These are phyloP conservation scores for Falco concolor DNA, from an alignment of 2,797 vertebrate genomes.

Conservation along the genomic window DNA sequence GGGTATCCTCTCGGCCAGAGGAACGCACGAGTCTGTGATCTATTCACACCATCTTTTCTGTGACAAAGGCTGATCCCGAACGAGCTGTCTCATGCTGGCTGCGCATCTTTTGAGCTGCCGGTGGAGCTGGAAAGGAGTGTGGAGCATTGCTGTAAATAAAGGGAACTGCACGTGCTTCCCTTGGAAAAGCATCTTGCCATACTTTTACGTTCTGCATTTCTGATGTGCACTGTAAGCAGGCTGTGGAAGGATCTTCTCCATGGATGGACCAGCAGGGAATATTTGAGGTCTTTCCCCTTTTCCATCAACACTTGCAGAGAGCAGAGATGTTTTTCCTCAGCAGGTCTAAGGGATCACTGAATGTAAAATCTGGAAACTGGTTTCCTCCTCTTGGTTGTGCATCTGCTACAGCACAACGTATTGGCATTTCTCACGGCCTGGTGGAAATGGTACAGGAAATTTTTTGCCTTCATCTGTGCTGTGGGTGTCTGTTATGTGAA, in stretches of 20 bases:
- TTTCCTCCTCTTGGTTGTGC: not conserved
- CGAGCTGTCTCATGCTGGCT: not conserved
- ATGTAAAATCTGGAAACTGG: not conserved
- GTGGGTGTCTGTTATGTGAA: not conserved
- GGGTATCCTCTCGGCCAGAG: not conserved
- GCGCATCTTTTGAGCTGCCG: not conserved
- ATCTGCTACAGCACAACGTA: not conserved
- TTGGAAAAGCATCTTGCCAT: not conserved
- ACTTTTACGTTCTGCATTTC: not conserved
- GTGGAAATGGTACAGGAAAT: not conserved
- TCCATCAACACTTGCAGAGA: not conserved
- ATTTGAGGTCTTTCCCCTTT: not conserved
- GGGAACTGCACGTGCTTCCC: not conserved
- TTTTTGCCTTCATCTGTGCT: not conserved
- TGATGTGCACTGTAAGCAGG: not conserved
- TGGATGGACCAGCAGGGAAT: not conserved
- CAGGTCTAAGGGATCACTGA: not conserved
- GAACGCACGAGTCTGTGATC: not conserved
- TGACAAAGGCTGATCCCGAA: not conserved
- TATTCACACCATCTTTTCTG: not conserved
- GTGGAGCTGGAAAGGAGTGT: not conserved
- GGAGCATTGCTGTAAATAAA: not conserved
- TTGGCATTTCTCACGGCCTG: not conserved
- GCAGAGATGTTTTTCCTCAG: not conserved
- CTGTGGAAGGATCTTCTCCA: not conserved